A percentile compares a stretch with the other conserved stretches of the same genome.
Evolutionary conservation across 2,113 vertebrate genomes (phyloP).

Genomic region (Arenaria interpres): DNA sequence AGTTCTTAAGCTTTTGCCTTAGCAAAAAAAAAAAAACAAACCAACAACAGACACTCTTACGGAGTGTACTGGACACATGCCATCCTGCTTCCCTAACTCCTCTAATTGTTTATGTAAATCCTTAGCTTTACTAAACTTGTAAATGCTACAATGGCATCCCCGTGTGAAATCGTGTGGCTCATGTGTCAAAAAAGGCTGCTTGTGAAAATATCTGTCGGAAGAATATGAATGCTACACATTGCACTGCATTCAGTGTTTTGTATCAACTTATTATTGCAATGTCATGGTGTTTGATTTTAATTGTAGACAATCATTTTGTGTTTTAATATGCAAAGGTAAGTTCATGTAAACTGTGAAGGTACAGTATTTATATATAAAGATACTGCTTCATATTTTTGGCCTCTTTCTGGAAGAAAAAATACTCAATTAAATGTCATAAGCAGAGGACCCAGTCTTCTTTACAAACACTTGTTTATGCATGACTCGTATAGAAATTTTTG

Average conservation of each 20-base stretch:
- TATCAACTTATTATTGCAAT: slow-evolving; percentile 68
- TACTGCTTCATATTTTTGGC: neutral
- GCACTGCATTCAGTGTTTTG: slow-evolving; percentile 74
- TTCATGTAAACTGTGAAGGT: slow-evolving; percentile 58
- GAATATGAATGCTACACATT: slow-evolving; percentile 75
- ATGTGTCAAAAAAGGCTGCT: slow-evolving; percentile 80
- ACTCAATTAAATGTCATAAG: neutral
- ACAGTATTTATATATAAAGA: slow-evolving; percentile 38
- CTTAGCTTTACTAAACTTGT: slow-evolving; percentile 74
- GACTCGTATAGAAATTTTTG: neutral
- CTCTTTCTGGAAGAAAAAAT: neutral
- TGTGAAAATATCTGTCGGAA: slow-evolving; percentile 72
- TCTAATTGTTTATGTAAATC: slow-evolving; percentile 72
- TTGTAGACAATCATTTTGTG: slow-evolving; percentile 71
- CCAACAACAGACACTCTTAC: slow-evolving; percentile 38
- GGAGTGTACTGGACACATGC: slow-evolving; percentile 72
- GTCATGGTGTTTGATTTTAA: slow-evolving; percentile 74
- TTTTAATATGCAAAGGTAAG: slow-evolving; percentile 77
- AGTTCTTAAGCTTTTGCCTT: slow-evolving; percentile 79
- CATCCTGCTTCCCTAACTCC: slow-evolving; percentile 77
- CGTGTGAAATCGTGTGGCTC: slow-evolving; percentile 85
- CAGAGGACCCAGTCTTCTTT: neutral
- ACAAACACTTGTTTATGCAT: neutral
- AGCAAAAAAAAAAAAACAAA: slow-evolving; percentile 33
- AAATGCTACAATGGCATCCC: slow-evolving; percentile 73